A percentile compares a stretch with the other conserved stretches of the same genome.
These are phyloP conservation scores for Lithosia quadra DNA, from an alignment of 2,888 invertebrate genomes.

Conservation along the genomic window DNA sequence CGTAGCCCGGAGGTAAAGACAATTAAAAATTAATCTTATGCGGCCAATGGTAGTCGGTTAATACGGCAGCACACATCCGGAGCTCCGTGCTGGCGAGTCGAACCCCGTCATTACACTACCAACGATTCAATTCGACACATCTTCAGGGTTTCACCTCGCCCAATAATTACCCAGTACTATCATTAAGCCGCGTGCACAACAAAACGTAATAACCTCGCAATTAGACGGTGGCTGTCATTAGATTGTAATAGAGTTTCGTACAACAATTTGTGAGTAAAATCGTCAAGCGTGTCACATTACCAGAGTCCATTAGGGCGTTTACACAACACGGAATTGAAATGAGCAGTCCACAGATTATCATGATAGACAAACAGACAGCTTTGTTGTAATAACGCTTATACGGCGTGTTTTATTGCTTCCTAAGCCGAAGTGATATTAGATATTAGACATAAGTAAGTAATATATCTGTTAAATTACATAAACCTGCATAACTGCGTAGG, in stretches of 20 bases:
- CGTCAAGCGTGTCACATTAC: conserved; percentile 88
- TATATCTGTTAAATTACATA: too few relatives aligned
- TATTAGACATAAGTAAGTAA: too few relatives aligned
- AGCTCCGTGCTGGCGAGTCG: conserved; percentile 37
- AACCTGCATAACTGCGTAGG: too few relatives aligned
- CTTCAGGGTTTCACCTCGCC: conserved; percentile 85
- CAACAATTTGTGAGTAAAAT: conserved; percentile 86
- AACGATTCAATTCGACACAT: conserved; percentile 85
- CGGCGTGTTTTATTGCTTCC: conserved; percentile 60
- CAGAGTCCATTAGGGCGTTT: conserved; percentile 85
- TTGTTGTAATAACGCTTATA: conserved; percentile 83
- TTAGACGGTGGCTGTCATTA: conserved; percentile 86
- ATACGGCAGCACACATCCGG: conserved; percentile 62
- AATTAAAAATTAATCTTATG: conserved; percentile 79
- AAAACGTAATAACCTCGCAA: conserved; percentile 85
- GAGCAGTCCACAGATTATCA: conserved; percentile 85
- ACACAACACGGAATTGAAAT: conserved; percentile 86
- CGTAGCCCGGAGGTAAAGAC: conserved; percentile 62
- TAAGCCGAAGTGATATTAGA: too few relatives aligned
- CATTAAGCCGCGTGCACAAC: conserved; percentile 83
- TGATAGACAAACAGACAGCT: conserved; percentile 84
- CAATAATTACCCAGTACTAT: conserved; percentile 82
- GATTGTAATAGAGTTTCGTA: conserved; percentile 87
- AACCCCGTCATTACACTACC: conserved; percentile 67
- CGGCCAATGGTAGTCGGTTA: conserved; percentile 70